Evolutionary conservation across 2,797 vertebrate species (phyloP), one percentile per base, ranked within the genome.

Genomic region (Otus scops): DNA sequence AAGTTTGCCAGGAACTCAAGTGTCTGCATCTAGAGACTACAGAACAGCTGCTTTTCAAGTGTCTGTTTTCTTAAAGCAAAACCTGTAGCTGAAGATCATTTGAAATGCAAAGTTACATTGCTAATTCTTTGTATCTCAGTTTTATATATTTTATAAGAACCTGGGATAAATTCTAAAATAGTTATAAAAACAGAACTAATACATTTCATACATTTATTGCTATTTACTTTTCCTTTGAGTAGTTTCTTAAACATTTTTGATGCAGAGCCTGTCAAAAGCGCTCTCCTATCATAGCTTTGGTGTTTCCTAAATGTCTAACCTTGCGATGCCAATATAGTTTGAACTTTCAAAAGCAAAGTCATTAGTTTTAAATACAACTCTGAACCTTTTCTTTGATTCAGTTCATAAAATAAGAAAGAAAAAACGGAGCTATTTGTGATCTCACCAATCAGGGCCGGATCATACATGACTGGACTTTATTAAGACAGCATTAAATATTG

Each of bases 111-210:
- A 98, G 95, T 97, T 97, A 97, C 98, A 97, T 97, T 97, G 97
- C 96, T 97, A 93, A 98, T 97, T 95, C 97, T 98, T 98, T 98
- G 97, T 98, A 98, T 98, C 97, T 98, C 98, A 96, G 98, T 98
- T 98, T 98, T 98, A 98, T 98, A 98, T 98, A 97, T 98, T 98
- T 98, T 98, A 97, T 98, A 98, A 98, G 97, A 97, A 98, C 96
- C 97, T 98, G 97, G 97, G 98, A 98, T 98, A 97, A 97, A 98
- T 97, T 97, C 98, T 97, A 96, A 97, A 96, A 94, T 96, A 97
- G 80, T 93, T 97, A 97, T 97, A 97, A 97, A 98, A 96, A 53
- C 84, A 87, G 96, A 95, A 97, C 93, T 94, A 94, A 95, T 71
- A 84, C 85, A 27, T 97, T 97, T 97, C 96, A 97, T 97, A 95